Evolutionary conservation across 2,113 vertebrate genomes (phyloP), one percentile per base, ranked within the genome.

Genomic region (Elephas maximus): DNA sequence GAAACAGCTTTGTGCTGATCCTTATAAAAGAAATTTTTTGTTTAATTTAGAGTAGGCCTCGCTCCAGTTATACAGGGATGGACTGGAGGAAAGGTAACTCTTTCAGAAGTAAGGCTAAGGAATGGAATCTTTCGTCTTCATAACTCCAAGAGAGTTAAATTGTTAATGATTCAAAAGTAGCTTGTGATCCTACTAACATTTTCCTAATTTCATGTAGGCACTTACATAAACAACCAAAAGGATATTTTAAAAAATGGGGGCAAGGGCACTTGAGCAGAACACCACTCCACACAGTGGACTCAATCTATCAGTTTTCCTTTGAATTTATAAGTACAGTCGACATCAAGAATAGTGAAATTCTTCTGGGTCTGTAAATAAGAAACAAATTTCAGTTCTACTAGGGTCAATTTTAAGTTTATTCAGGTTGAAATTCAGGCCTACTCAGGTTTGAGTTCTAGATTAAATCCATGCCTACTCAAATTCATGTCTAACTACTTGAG

Each of bases 361-460:
- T 91, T 18, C 1, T n/a, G 26, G n/a, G 6, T 84, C n/a, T 51
- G n/a, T 24, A 87, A 91, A 73, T 11, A 82, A 74, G 45, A 89
- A 60, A 37, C 17, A 26, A 51, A 88, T 63, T 91, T 93, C 12
- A 65, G 41, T 94, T 95, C 63, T 76, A 71, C 23, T 44, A 21
- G 30, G 57, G 23, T 60, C 63, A 62, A 83, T 76, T 88, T 89
- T 44, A 41, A 14, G 2, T 62, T 24, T 82, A 7, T 17, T 48
- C 41, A 62, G 51, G 15, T 73, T 94, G 93, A 88, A 80, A 93
- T 93, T 84, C n/a, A 84, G 21, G 11, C 53, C 45, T 48, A 5
- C n/a, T 28, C 23, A 86, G 28, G 23, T 74, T 51, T 85, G 73
- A 30, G 14, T 77, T 96, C 65, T 86, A 65, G 73, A 71, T 41